Base-by-base conservation (phyloP, 2,888 invertebrate genomes). In the Eristalinus aeneus region DNA sequence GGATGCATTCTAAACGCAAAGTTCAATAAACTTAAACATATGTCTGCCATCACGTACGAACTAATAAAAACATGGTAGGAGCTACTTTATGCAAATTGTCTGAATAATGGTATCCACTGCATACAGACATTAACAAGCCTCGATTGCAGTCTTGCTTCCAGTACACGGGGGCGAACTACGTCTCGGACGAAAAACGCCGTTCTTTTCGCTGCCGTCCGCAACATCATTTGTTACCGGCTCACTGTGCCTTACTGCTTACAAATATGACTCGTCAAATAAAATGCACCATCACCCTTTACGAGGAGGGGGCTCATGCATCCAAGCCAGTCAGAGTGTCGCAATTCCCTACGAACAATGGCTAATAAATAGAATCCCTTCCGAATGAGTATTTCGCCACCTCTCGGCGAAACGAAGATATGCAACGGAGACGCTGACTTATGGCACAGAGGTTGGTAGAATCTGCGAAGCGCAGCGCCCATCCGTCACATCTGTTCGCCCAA, bases 371-470 rank as follows among this genome's bases (percentile, higher is more conserved):
- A 39, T 65, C 32, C 67, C 68, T 77, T 53, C 31, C 58, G 5
- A 78, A 69, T 78, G 68, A 69, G 60, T 16, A 60, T 80, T 76
- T 80, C 76, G 80, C 80, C 68, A 80, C 67, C 63, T 76, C 75
- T 34, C 1, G 80, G 60, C 20, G 61, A 54, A 72, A 74, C 65
- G 39, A 53, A 72, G 67, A 12, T 73, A 23, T 69, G 76, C 80
- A 79, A 75, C 63, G 67, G 61, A 22, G 46, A 22, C 61, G 58
- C 68, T 77, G 63, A 46, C 39, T 78, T 56, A 73, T 67, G 61
- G 46, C 31, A 68, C 54, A 22, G 61, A 36, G 20, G 8, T n/a
- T 36, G 68, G 54, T 32, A 20, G 60, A 84, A 71, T 72, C 78
- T 63, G 27, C 64, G 53, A 85, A 77, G 80, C 85, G 80, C 73